A percentile compares a stretch with the other conserved stretches of the same genome.
phyloP scores from a whole-genome alignment of 2,113 vertebrate genomes.

The Irena cyanogastra region DNA sequence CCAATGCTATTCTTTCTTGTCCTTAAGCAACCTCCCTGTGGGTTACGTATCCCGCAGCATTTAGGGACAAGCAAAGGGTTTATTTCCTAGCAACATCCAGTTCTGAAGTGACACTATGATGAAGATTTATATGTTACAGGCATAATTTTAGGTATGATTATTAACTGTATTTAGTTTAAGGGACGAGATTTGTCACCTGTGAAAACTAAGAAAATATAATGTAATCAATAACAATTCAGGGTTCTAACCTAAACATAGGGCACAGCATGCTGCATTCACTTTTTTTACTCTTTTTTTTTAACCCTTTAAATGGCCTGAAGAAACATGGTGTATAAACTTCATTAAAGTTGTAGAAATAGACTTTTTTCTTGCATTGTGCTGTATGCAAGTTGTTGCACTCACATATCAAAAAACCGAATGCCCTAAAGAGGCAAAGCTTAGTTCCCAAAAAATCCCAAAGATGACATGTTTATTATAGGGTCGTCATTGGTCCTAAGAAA shows the following conservation, averaged over 20 bases:
- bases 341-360: neutral
- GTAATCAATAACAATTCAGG: neutral
- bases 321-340: neutral
- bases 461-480: neutral
- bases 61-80: neutral
- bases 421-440: neutral
- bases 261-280: neutral
- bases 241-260: neutral
- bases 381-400: neutral
- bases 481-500: neutral
- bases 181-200: neutral
- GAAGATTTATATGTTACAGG: neutral
- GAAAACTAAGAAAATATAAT: neutral
- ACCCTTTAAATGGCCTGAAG: neutral
- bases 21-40: neutral
- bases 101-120: neutral
- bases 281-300: neutral
- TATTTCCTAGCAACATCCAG: neutral
- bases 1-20: neutral
- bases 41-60: neutral
- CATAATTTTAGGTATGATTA: neutral
- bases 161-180: neutral
- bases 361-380: neutral
- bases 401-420: neutral
- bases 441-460: neutral